A percentile compares a stretch with the other conserved stretches of the same genome.
phyloP scores from a whole-genome alignment of 2,113 vertebrate genomes.

The Antigone vipio region DNA sequence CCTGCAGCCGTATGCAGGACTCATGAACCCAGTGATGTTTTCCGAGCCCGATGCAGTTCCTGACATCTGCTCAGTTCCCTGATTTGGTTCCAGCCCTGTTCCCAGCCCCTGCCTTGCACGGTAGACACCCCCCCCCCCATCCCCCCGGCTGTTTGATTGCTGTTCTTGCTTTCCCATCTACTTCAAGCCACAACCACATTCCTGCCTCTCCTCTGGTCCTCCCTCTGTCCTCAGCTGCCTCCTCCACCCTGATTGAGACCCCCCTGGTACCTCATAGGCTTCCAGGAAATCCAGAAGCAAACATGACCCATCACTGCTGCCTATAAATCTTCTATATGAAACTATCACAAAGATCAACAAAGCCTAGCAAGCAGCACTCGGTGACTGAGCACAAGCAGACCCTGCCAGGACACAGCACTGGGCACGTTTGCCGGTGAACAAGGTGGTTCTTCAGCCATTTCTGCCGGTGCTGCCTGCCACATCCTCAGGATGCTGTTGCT shows the following conservation, averaged over 20 bases:
- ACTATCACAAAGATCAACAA: background rate
- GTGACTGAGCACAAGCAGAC: background rate
- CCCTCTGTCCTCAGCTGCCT: background rate
- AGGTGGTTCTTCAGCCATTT: background rate
- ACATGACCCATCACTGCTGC: background rate
- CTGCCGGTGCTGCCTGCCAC: background rate
- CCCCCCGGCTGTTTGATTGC: background rate
- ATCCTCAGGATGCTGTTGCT: background rate
- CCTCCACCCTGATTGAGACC: background rate
- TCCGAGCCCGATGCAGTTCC: background rate
- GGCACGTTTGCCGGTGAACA: background rate
- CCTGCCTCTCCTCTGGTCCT: background rate
- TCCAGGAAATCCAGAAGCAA: background rate
- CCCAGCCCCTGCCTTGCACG: background rate
- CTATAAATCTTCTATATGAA: background rate
- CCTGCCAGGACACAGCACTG: background rate
- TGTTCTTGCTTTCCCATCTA: background rate
- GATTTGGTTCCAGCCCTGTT: background rate
- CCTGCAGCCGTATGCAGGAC: rapidly evolving
- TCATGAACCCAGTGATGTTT: background rate
- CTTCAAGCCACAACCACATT: background rate
- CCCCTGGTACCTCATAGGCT: background rate
- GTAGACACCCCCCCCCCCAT: background rate
- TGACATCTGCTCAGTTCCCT: background rate
- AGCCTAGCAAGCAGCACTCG: background rate